Base-by-base conservation (phyloP, 2,113 vertebrate species). In the Cygnus atratus region DNA sequence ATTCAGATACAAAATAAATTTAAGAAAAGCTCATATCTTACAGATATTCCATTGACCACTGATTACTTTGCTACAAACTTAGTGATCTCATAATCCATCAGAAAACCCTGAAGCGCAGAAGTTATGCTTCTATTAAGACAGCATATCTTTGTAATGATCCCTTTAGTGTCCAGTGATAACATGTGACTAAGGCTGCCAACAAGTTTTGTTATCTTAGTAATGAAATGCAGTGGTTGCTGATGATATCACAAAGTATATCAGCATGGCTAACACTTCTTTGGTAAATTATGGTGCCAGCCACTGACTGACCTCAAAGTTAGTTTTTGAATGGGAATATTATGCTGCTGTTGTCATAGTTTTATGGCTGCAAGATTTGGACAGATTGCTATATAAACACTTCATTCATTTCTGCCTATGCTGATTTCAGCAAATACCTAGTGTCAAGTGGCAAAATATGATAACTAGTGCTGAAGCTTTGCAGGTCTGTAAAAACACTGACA, bases 401-500 rank as follows among this genome's bases (percentile, higher is more conserved):
- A 2, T 80, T 77, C 55, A 55, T 77, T 93, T 93, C 52, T 33
- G 93, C 46, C 57, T 90, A 24, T 35, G 14, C 15, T 55, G 16
- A 77, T 97, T 90, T 80, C 80, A 86, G 68, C 28, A 92, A 86
- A 91, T 84, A 66, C 9, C 14, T 75, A 35, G 48, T 82, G 77
- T 81, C 73, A 78, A 90, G 41, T 67, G 37, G 46, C 55, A 95
- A 92, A 95, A 84, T 83, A 65, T 29, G 59, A 46, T 63, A 95
- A 88, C 58, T 59, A 90, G 68, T 75, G 57, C 17, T 9, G 43
- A 88, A 88, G 25, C 13, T 61, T 22, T 63, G 9, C 31, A 55
- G 35, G 50, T 88, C 46, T 84, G 37, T 78, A 81, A 87, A 86
- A 91, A 13, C 46, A 63, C 46, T 92, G 80, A 84, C 72, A 75